Evolutionary conservation across 2,113 vertebrate species (phyloP).

Genomic region (Ciconia boyciana): DNA sequence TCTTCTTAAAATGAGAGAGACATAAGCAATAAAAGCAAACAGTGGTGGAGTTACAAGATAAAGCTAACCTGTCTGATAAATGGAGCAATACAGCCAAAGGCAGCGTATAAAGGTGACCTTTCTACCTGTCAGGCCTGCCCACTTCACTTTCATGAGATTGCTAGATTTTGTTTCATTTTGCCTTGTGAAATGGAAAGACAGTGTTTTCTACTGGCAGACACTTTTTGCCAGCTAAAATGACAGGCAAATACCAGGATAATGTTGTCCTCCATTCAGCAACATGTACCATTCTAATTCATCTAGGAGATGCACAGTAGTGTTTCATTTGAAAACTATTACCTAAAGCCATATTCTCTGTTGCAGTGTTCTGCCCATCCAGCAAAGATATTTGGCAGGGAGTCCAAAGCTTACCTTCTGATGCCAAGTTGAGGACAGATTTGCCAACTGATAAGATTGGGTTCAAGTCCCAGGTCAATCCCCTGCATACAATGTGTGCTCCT

Average conservation of each 20-base stretch:
- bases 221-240: background rate
- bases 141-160: background rate
- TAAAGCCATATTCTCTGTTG: background rate
- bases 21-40: background rate
- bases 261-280: background rate
- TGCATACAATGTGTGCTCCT: slow-evolving; percentile 80
- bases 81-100: background rate
- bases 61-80: background rate
- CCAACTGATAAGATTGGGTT: slow-evolving; percentile 81
- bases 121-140: background rate
- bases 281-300: background rate
- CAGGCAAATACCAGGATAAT: background rate
- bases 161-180: background rate
- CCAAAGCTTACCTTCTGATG: slow-evolving; percentile 70
- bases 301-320: background rate
- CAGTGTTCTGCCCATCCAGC: background rate
- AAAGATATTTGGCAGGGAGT: background rate
- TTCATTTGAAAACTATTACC: background rate
- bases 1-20: background rate
- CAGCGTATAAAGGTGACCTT: background rate
- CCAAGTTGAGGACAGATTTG: slow-evolving; percentile 71
- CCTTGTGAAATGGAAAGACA: background rate
- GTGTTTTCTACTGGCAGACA: background rate
- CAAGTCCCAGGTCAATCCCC: slow-evolving; percentile 78
- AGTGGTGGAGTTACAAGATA: background rate